phyloP scores from a whole-genome alignment of 2,113 vertebrate genomes.

The Calidris pygmaea region DNA sequence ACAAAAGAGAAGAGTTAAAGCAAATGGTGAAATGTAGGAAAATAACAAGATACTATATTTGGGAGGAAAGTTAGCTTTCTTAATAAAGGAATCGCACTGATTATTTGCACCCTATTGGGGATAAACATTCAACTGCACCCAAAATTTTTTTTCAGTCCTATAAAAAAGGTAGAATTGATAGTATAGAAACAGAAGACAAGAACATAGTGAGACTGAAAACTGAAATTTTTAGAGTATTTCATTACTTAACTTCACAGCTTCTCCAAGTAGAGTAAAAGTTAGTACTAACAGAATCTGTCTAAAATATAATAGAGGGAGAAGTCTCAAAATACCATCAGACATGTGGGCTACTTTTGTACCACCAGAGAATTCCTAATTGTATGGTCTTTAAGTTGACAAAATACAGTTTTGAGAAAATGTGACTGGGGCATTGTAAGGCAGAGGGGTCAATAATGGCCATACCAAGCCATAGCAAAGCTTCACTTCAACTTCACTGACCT shows the following conservation, averaged over 20 bases:
- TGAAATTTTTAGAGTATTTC: background rate
- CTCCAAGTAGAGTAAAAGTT: background rate
- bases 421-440: background rate
- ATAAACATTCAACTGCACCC: background rate
- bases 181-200: background rate
- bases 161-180: background rate
- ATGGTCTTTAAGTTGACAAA: background rate
- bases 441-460: background rate
- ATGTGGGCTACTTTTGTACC: background rate
- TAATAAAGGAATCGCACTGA: background rate
- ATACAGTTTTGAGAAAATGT: background rate
- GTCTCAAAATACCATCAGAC: background rate
- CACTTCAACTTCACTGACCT: background rate
- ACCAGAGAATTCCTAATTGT: background rate
- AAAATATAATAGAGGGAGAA: background rate
- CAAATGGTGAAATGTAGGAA: background rate
- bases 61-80: background rate
- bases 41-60: background rate
- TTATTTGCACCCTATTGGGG: background rate
- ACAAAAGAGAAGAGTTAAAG: background rate
- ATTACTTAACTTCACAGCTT: background rate
- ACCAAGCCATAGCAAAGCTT: background rate
- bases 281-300: background rate
- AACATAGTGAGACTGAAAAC: background rate
- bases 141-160: background rate